A percentile compares a stretch with the other conserved stretches of the same genome.
Conservation (phyloP, 2,113 vertebrate species). For the Eulemur rufifrons region DNA sequence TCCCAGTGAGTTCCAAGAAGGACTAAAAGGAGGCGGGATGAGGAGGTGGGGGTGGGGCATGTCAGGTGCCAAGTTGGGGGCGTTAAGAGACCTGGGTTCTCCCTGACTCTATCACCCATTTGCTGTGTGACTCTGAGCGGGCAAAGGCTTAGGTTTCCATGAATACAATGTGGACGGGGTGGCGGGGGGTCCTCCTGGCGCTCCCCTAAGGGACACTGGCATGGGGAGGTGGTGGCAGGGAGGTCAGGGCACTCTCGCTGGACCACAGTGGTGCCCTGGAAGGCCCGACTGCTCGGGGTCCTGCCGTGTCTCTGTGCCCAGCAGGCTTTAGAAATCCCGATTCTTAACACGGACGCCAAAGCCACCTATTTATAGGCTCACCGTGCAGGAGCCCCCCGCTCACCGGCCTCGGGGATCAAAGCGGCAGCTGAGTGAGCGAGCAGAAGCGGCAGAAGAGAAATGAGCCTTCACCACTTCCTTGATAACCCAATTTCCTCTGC, state of each 20-base stretch:
- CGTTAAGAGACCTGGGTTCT: neutral
- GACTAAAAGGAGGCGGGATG: neutral
- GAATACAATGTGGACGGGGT: no score
- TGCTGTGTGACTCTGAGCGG: neutral
- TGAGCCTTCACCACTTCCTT: neutral
- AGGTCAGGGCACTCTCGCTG: neutral
- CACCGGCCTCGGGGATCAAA: neutral
- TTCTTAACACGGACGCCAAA: neutral
- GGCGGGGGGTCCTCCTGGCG: no score
- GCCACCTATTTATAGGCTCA: neutral
- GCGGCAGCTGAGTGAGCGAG: neutral
- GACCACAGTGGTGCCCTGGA: neutral
- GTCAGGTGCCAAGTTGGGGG: rapidly evolving
- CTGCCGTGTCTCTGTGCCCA: neutral
- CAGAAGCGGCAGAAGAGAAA: neutral
- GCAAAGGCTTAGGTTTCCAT: neutral
- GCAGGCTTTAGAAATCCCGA: neutral
- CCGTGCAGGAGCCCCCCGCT: neutral
- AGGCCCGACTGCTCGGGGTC: neutral
- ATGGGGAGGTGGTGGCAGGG: neutral
- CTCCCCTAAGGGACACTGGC: neutral
- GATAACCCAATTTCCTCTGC: constrained; percentile 43
- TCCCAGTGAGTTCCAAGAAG: neutral
- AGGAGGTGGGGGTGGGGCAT: neutral
- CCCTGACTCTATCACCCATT: neutral